Base-by-base conservation (phyloP, 2,888 invertebrate genomes). In the Nomada ferruginata region DNA sequence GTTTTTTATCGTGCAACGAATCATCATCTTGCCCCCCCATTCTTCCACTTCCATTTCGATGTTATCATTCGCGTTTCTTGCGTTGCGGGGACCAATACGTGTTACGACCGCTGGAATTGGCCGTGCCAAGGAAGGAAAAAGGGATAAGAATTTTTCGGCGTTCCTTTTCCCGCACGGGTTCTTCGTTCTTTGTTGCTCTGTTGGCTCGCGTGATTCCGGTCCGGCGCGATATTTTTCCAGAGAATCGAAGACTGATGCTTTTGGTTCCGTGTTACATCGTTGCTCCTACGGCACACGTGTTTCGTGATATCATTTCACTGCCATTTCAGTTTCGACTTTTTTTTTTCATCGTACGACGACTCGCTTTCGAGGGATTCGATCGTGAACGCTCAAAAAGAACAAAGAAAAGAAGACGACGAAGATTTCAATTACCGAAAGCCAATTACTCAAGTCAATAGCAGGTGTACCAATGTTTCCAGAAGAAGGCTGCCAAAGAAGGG, bases 181-280 rank as follows among this genome's bases (percentile, higher is more conserved):
- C 26, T 36, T 29, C n/a, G 4, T 53, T 26, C 26, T 64, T 18
- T 47, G 42, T 63, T 26, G 65, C 65, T 79, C 61, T 52, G 47
- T 71, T 76, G 20, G 50, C 61, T 44, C 74, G 64, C 74, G 76
- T 61, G 65, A 74, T 65, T 52, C 70, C 52, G 75, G 44, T 60
- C 52, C 66, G 68, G n/a, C 63, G 77, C 53, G 69, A 71, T 23
- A 69, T 26, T 65, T 36, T 20, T 72, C 61, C 63, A 77, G 86
- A 86, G 83, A 87, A 76, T 81, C 70, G 74, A 87, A 87, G 87
- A 87, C 87, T 87, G 87, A 87, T 76, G 20, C 47, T 26, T 82
- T 70, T 52, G 57, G 55, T 83, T 81, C 76, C 61, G 80, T 59
- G 61, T 20, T 71, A 52, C 55, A 15, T 64, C 36, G 68, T 68